Conservation (phyloP, 30 jellyfish, hydroid and myxozoan genomes). For the Aurelia aurita region DNA sequence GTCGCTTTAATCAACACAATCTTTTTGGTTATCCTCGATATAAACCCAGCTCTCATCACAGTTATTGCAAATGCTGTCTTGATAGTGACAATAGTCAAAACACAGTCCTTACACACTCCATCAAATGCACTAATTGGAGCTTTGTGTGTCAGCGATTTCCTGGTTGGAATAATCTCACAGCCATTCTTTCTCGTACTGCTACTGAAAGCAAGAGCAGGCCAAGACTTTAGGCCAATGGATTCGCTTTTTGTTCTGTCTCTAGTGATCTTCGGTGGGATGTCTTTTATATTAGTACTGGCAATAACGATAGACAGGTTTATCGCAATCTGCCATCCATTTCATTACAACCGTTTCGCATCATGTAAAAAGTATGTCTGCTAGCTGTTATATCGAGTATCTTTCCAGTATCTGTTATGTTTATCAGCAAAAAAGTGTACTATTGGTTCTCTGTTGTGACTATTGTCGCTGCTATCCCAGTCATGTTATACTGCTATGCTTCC, state of each 20-base stretch:
- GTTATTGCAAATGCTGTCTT: neutral
- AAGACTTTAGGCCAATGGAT: neutral
- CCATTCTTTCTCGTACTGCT: slow-evolving; percentile 9
- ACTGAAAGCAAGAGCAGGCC: neutral
- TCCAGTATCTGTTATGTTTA: neutral
- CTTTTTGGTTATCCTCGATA: neutral
- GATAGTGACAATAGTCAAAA: slow-evolving; percentile 17
- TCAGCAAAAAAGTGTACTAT: neutral
- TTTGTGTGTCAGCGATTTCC: slow-evolving; percentile 24
- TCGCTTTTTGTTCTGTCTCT: neutral
- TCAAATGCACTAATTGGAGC: slow-evolving; percentile 22
- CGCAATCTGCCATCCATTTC: slow-evolving; percentile 11
- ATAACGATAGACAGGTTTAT: neutral
- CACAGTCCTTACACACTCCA: slow-evolving; percentile 22
- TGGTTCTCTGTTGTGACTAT: neutral
- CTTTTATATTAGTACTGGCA: neutral
- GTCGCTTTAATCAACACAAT: neutral
- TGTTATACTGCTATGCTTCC: neutral
- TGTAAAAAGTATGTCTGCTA: neutral
- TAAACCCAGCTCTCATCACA: neutral
- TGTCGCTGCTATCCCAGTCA: neutral
- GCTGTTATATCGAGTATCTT: neutral
- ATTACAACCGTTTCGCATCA: neutral
- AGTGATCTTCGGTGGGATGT: slow-evolving; percentile 1
- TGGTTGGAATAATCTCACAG: slow-evolving; percentile 10